Evolutionary conservation across 2,113 vertebrate genomes (phyloP).

Genomic region (Periophthalmus modestus): DNA sequence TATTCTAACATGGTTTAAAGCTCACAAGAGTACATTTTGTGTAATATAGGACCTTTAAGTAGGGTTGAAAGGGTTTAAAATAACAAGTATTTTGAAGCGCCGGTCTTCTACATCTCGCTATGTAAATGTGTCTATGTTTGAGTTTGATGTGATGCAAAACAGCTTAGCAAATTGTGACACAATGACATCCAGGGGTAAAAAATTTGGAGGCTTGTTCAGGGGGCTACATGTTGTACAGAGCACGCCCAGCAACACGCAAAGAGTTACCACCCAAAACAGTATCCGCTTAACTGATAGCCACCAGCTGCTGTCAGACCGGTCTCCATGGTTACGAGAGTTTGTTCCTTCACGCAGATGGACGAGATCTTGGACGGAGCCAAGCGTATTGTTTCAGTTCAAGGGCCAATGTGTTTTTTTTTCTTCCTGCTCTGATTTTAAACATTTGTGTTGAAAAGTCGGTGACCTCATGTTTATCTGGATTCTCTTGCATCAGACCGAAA

Average conservation of each 20-base stretch:
- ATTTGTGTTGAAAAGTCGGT: conserved; percentile 44
- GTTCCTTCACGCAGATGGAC: conserved; percentile 51
- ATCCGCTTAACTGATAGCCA: conserved; percentile 59
- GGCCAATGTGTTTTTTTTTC: conserved; percentile 30
- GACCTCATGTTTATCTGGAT: conserved; percentile 23
- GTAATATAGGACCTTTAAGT: no score
- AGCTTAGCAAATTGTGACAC: no score
- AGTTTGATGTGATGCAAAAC: not conserved
- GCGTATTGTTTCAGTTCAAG: conserved; percentile 46
- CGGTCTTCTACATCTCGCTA: no score
- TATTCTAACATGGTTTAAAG: no score
- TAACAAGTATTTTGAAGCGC: no score
- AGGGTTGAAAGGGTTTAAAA: no score
- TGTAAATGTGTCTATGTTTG: not conserved
- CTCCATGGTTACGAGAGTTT: conserved; percentile 49
- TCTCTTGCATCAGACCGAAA: conserved; percentile 24
- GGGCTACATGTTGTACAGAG: conserved; percentile 43
- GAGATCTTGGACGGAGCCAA: conserved; percentile 45
- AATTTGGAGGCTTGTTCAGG: conserved; percentile 38
- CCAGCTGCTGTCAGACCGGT: conserved; percentile 69
- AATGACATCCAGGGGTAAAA: conserved; percentile 24
- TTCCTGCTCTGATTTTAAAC: conserved; percentile 55
- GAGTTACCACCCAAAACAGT: conserved; percentile 47
- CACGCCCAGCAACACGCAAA: conserved; percentile 62
- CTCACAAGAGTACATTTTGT: no score